Evolutionary conservation across 92 coral and sea anemone species (phyloP).

Genomic region (Zoanthus solanderi): DNA sequence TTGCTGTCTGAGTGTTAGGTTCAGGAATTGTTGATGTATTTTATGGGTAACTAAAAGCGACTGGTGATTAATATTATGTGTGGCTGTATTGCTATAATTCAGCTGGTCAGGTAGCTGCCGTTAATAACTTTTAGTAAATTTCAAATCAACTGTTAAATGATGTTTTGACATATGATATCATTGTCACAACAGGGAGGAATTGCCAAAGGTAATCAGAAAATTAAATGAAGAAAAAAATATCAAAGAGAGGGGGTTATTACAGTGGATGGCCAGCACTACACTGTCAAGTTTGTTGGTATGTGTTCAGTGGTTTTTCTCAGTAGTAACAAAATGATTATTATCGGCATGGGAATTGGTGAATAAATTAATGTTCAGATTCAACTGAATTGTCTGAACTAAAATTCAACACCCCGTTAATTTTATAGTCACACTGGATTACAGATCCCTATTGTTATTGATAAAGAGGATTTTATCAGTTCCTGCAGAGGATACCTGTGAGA

Average conservation of each 20-base stretch:
- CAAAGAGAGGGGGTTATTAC: conserved; percentile 40
- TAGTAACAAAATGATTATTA: not conserved
- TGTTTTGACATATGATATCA: not conserved
- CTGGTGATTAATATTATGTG: no score
- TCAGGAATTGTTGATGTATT: not conserved
- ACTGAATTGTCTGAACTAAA: not conserved
- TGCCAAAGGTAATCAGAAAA: conserved; percentile 19
- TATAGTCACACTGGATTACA: conserved; percentile 45
- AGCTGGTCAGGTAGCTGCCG: not conserved
- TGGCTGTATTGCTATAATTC: no score
- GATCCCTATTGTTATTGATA: conserved; percentile 30
- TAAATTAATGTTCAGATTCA: conserved; percentile 5
- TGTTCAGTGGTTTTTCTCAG: not conserved
- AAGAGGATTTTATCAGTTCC: conserved; percentile 6
- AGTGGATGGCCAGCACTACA: conserved; percentile 38
- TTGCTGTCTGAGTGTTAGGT: not conserved
- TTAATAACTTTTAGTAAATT: not conserved
- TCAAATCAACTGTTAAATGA: not conserved
- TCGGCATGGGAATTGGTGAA: not conserved
- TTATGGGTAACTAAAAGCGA: no score
- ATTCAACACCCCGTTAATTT: not conserved
- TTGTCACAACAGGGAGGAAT: not conserved
- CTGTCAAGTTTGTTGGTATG: conserved; percentile 30
- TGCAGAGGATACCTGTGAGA: conserved; percentile 20
- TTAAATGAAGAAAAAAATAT: conserved; percentile 32